Percentiles rank a stretch among this genome's conserved stretches.
phyloP scores from a whole-genome alignment of 2,888 invertebrate genomes.

The Chymomyza amoena region DNA sequence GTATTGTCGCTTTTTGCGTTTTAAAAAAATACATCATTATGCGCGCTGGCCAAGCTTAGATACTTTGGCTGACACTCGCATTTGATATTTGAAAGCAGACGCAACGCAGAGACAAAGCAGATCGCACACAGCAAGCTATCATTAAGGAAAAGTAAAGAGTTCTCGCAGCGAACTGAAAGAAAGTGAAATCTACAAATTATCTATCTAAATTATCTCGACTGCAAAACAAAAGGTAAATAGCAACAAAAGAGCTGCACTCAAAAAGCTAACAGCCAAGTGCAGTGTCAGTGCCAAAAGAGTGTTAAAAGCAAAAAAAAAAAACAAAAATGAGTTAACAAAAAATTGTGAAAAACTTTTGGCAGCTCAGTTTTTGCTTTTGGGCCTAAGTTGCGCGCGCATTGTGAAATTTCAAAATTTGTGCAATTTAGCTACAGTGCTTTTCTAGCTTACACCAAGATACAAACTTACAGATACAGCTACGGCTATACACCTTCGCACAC shows the following conservation, averaged over 20 bases:
- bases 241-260: conserved; percentile 16
- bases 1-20: conserved; percentile 64
- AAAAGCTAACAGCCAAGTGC: conserved; percentile 7
- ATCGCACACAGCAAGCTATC: conserved; percentile 21
- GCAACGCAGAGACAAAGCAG: conserved; percentile 38
- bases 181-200: conserved; percentile 47
- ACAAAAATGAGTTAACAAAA: conserved; percentile 12
- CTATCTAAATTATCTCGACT: neutral
- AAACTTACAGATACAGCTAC: conserved; percentile 27
- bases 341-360: conserved; percentile 1
- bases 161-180: conserved; percentile 57
- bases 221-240: conserved; percentile 1
- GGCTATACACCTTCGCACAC: conserved; percentile 21
- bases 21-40: conserved; percentile 73
- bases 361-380: neutral
- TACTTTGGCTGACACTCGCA: conserved; percentile 59
- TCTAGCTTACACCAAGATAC: neutral
- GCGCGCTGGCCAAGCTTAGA: conserved; percentile 36
- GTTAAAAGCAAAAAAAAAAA: conserved; percentile 7
- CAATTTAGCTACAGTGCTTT: neutral
- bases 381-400: neutral
- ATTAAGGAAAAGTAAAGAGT: conserved; percentile 53
- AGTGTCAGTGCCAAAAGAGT: conserved; percentile 5
- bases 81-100: conserved; percentile 70
- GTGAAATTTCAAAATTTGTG: neutral